These are phyloP conservation scores for Macrophya alboannulata DNA, from an alignment of 2,888 invertebrate species.

Conservation along the genomic window DNA sequence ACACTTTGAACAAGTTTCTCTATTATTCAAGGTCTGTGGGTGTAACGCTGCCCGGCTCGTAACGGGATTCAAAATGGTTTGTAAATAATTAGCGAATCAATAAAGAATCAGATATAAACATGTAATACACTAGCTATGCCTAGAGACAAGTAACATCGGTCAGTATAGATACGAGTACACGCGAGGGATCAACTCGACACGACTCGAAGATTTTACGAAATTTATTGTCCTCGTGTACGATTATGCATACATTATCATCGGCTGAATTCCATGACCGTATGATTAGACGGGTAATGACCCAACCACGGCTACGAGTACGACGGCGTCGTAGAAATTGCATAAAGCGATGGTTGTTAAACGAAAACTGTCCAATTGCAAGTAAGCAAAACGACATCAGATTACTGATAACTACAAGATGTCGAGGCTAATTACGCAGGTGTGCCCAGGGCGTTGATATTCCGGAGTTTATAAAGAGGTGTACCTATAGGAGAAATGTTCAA, in stretches of 20 bases:
- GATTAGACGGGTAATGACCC: constrained; percentile 11
- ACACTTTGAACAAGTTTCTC: neutral
- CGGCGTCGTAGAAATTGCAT: neutral
- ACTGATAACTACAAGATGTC: neutral
- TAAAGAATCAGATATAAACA: neutral
- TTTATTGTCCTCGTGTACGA: neutral
- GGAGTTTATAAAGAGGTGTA: neutral
- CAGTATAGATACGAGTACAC: neutral
- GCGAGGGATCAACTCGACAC: neutral
- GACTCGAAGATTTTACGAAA: neutral
- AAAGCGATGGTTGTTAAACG: neutral
- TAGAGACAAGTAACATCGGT: neutral
- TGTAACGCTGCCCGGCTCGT: neutral
- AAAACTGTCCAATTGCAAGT: neutral
- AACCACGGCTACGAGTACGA: neutral
- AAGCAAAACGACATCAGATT: neutral
- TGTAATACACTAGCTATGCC: neutral
- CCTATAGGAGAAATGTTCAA: neutral
- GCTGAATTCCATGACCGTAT: neutral
- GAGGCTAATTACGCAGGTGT: neutral
- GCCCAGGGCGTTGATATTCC: neutral
- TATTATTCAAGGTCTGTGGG: neutral
- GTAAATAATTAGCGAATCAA: neutral
- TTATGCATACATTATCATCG: neutral
- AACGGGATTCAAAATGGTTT: neutral